Percentiles rank a stretch among this genome's conserved stretches.
Conservation (phyloP, 2,797 vertebrate species). For the Erethizon dorsatum region DNA sequence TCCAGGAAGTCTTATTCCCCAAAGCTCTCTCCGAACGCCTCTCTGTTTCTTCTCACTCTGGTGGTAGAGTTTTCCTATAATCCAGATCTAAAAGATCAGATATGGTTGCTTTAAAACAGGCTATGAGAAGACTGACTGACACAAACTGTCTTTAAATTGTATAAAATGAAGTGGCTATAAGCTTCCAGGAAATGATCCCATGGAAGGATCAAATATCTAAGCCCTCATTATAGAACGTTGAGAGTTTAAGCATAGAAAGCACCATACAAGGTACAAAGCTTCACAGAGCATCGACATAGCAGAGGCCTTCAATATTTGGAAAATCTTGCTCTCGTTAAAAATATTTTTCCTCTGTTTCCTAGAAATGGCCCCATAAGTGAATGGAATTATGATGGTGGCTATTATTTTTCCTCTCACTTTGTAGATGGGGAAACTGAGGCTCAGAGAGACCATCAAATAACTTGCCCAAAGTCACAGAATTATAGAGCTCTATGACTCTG, state of each 20-base stretch:
- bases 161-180: constrained; percentile 49
- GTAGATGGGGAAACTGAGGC: constrained; percentile 33
- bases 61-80: neutral
- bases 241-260: constrained; percentile 3
- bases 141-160: constrained; percentile 20
- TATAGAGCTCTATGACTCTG: neutral
- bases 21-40: neutral
- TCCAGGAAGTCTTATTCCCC: neutral
- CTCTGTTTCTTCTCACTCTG: constrained; percentile 28
- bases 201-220: constrained; percentile 13
- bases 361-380: constrained; percentile 25
- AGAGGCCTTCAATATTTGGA: constrained; percentile 7
- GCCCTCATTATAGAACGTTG: neutral
- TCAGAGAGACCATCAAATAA: constrained; percentile 25
- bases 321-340: constrained; percentile 8
- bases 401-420: constrained; percentile 43
- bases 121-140: constrained; percentile 1
- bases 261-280: neutral
- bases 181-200: constrained; percentile 7
- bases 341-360: neutral
- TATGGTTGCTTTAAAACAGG: constrained; percentile 54
- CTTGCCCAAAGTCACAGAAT: neutral
- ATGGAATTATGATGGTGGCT: neutral
- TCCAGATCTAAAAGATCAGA: constrained; percentile 29
- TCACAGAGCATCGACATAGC: neutral